These are phyloP conservation scores for Drosophila ohnishii DNA, from an alignment of 1,140 invertebrate genomes.

Conservation along the genomic window DNA sequence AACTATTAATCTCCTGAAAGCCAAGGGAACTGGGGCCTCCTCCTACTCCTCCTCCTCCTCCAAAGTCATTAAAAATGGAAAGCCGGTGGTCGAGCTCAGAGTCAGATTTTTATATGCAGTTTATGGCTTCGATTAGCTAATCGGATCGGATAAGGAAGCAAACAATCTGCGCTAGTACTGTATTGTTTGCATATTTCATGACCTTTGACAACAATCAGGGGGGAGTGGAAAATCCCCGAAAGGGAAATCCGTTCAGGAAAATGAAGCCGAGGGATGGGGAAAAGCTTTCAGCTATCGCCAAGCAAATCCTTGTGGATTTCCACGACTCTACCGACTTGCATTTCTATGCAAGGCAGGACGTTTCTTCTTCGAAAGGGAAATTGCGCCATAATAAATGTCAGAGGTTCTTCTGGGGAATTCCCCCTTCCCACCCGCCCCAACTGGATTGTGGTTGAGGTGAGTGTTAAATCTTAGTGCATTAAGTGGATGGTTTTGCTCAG, in stretches of 20 bases:
- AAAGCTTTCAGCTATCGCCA: conserved; percentile 70
- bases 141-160: conserved; percentile 48
- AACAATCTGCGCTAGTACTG: conserved; percentile 23
- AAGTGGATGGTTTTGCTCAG: conserved; percentile 14
- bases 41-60: not conserved
- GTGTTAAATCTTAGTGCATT: conserved; percentile 6
- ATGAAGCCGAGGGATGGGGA: conserved; percentile 1
- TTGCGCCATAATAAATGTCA: conserved; percentile 62
- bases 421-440: not conserved
- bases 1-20: conserved; percentile 46
- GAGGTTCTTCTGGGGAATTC: conserved; percentile 27
- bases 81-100: conserved; percentile 16
- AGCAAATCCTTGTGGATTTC: conserved; percentile 70
- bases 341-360: conserved; percentile 51
- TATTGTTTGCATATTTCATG: conserved; percentile 69
- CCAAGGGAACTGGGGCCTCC: conserved; percentile 3
- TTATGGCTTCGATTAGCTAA: conserved; percentile 69
- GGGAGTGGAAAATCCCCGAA: conserved; percentile 54
- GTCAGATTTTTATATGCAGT: conserved; percentile 33
- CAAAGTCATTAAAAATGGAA: conserved; percentile 27
- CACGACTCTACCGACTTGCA: conserved; percentile 67
- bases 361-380: conserved; percentile 22
- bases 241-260: conserved; percentile 17
- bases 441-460: conserved; percentile 14
- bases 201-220: conserved; percentile 36